Evolutionary conservation across 1,140 invertebrate species (phyloP).

Genomic region (Cotesia typhae): DNA sequence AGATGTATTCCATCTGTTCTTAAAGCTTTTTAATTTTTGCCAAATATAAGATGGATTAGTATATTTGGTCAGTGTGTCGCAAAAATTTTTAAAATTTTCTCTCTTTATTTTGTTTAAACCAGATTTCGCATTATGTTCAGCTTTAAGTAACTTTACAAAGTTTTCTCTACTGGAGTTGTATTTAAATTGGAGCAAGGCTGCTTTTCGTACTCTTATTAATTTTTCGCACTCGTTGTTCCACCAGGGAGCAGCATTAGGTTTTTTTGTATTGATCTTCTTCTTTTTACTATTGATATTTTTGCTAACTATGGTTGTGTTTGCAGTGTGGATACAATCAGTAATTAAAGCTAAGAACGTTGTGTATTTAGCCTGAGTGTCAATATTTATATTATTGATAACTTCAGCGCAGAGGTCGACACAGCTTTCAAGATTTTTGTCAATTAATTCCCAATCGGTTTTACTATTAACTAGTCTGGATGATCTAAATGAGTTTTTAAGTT

Average conservation of each 20-base stretch:
- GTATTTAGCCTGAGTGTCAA: too few species aligned
- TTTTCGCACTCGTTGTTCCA: slow-evolving; percentile 5
- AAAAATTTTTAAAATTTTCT: slow-evolving; percentile 14
- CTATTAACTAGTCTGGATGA: too few species aligned
- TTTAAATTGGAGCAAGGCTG: slow-evolving; percentile 14
- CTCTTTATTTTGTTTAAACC: slow-evolving; percentile 12
- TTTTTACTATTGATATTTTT: neutral
- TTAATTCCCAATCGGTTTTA: too few species aligned
- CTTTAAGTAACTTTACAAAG: too few species aligned
- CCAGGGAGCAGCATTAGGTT: neutral
- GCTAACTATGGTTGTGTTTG: neutral
- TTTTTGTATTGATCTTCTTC: neutral
- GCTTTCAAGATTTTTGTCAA: too few species aligned
- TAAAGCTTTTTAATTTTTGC: slow-evolving; percentile 10
- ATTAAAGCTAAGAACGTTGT: too few species aligned
- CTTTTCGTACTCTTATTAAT: slow-evolving; percentile 12
- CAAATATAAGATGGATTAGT: slow-evolving; percentile 19
- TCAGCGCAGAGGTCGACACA: too few species aligned
- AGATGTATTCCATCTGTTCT: slow-evolving; percentile 12
- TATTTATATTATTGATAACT: too few species aligned
- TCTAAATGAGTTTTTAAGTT: too few species aligned
- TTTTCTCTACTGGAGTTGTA: neutral
- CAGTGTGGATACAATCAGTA: too few species aligned
- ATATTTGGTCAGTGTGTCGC: slow-evolving; percentile 1
- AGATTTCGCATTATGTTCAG: slow-evolving; percentile 1